Conservation (phyloP, 1,140 invertebrate species). For the Cepaea nemoralis region DNA sequence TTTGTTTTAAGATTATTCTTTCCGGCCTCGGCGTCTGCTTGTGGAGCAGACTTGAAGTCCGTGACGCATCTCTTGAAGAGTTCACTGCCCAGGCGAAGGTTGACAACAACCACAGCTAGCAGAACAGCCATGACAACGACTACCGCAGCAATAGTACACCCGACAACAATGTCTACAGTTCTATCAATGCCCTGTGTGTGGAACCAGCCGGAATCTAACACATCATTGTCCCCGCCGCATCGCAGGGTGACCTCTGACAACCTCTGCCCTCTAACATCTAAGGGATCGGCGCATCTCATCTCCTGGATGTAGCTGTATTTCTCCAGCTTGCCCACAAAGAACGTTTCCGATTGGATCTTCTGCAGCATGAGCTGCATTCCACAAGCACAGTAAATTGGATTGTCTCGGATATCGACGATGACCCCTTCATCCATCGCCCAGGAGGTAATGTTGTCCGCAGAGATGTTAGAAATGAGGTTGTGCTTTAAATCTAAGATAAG, state of each 20-base stretch:
- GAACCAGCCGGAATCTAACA: background rate
- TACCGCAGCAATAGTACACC: background rate
- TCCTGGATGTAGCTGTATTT: background rate
- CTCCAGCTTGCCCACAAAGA: background rate
- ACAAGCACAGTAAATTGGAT: conserved; percentile 5
- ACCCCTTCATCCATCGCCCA: background rate
- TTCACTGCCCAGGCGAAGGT: no score
- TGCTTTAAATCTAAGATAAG: background rate
- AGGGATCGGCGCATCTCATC: background rate
- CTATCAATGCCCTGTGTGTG: background rate
- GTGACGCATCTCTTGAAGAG: no score
- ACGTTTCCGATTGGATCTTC: background rate
- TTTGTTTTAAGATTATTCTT: no score
- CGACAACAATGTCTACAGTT: background rate
- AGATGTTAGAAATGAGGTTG: background rate
- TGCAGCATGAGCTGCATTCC: background rate
- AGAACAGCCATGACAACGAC: background rate
- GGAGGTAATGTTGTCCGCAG: background rate
- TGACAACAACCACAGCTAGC: background rate
- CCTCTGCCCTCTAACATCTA: background rate
- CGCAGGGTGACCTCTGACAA: background rate
- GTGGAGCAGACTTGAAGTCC: no score
- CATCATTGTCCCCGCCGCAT: background rate
- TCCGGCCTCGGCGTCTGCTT: no score
- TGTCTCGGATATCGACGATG: conserved; percentile 15